These are phyloP conservation scores for Drosophila willistoni DNA, from an alignment of 1,140 invertebrate genomes.

Conservation along the genomic window DNA sequence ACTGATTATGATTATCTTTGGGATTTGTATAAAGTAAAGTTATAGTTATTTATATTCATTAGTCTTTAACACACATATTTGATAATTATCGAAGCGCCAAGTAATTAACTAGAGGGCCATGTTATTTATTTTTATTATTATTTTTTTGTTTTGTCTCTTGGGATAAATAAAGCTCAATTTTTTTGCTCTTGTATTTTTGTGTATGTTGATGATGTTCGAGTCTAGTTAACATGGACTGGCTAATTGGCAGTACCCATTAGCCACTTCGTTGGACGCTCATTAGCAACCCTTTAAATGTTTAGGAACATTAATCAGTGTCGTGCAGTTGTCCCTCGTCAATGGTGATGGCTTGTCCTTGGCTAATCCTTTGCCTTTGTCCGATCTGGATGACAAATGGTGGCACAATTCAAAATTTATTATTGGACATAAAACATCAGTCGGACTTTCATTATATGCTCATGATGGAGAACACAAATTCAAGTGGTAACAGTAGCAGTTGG, in stretches of 20 bases:
- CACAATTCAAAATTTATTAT: conserved; percentile 40
- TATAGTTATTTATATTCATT: no score
- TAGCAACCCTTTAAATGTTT: conserved; percentile 73
- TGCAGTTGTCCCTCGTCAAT: conserved; percentile 44
- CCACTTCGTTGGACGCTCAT: conserved; percentile 38
- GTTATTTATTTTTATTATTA: conserved; percentile 13
- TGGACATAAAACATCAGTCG: conserved; percentile 47
- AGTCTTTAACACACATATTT: neutral
- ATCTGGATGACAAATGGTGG: conserved; percentile 19
- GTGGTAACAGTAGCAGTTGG: conserved; percentile 10
- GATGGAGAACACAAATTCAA: conserved; percentile 47
- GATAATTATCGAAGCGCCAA: neutral
- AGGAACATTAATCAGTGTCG: conserved; percentile 40
- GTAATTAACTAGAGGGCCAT: conserved; percentile 24
- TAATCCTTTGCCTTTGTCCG: conserved; percentile 37
- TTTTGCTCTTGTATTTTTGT: neutral
- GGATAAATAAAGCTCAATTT: neutral
- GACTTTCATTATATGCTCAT: conserved; percentile 55
- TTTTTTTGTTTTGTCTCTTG: conserved; percentile 20
- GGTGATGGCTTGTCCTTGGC: conserved; percentile 41
- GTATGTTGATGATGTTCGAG: conserved; percentile 11
- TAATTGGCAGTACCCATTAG: conserved; percentile 51
- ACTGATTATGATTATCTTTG: no score
- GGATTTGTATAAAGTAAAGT: no score
- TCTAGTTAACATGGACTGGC: conserved; percentile 48